Conservation (phyloP, 2,797 vertebrate genomes). For the Darevskia mixta region DNA sequence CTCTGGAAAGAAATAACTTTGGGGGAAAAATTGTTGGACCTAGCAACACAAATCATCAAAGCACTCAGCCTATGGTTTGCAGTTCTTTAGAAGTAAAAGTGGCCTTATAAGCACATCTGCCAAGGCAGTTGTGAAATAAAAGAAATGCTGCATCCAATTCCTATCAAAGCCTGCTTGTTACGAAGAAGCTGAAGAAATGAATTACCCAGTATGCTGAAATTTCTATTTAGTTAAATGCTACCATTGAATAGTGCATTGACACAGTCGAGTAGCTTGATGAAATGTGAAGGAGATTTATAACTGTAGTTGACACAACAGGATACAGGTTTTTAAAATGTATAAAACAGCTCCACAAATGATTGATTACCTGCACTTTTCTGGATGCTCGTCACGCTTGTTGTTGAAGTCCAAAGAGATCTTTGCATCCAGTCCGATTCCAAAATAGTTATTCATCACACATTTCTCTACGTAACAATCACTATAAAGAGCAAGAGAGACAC, state of each 20-base stretch:
- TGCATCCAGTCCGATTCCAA: conserved; percentile 95
- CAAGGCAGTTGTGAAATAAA: conserved; percentile 6
- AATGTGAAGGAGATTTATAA: background rate
- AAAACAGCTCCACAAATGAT: conserved; percentile 29
- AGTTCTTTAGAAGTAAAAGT: background rate
- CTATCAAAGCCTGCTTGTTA: background rate
- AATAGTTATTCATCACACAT: conserved; percentile 99
- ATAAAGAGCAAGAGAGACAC: conserved; percentile 21
- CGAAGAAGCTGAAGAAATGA: background rate
- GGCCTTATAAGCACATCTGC: conserved; percentile 18
- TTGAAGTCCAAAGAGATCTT: conserved; percentile 99
- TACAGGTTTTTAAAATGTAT: background rate
- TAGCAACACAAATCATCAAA: background rate
- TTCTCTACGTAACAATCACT: conserved; percentile 95
- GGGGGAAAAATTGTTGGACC: accelerated
- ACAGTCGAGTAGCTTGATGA: background rate
- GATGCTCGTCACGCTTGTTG: conserved; percentile 96
- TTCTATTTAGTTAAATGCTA: background rate
- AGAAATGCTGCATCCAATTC: background rate
- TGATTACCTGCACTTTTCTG: conserved; percentile 94
- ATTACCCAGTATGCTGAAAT: conserved; percentile 7
- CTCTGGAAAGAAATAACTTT: background rate
- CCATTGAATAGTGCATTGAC: background rate
- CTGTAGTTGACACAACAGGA: background rate
- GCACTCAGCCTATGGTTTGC: background rate